phyloP scores from a whole-genome alignment of 2,888 invertebrate species.

The Epinotia brunnichana region DNA sequence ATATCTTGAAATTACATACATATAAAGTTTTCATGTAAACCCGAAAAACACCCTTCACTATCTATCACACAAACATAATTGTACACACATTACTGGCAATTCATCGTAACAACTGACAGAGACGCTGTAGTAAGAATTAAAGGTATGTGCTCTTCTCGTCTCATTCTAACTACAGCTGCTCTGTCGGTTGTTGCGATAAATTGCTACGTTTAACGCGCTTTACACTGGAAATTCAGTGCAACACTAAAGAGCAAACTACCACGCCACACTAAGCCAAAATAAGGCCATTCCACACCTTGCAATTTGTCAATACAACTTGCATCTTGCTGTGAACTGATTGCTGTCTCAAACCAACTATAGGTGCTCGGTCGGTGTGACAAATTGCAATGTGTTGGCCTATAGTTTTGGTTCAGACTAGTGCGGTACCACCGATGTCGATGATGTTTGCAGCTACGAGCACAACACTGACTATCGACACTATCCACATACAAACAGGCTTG shows the following conservation, averaged over 20 bases:
- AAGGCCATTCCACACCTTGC: not conserved
- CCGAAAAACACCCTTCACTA: slow-evolving; percentile 20
- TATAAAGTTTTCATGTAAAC: not conserved
- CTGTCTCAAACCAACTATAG: slow-evolving; percentile 1
- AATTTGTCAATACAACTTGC: not conserved
- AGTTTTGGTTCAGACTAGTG: slow-evolving; percentile 28
- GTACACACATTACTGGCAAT: no score
- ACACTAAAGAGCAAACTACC: slow-evolving; percentile 35
- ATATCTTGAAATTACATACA: no score
- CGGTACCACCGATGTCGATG: slow-evolving; percentile 45
- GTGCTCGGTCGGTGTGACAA: not conserved
- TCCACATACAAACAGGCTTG: slow-evolving; percentile 53
- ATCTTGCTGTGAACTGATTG: not conserved
- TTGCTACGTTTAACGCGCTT: not conserved
- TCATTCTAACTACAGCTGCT: no score
- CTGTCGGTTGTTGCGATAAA: no score
- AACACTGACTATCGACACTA: slow-evolving; percentile 60
- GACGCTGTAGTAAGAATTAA: no score
- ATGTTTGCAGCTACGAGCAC: slow-evolving; percentile 50
- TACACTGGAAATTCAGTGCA: slow-evolving; percentile 30
- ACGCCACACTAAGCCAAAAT: slow-evolving; percentile 14
- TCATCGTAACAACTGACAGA: no score
- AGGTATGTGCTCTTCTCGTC: no score
- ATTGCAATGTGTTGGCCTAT: not conserved
- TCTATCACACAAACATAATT: slow-evolving; percentile 16